Evolutionary conservation across 2,888 invertebrate species (phyloP), one percentile per base, ranked within the genome.

Genomic region (Malacosoma neustria): DNA sequence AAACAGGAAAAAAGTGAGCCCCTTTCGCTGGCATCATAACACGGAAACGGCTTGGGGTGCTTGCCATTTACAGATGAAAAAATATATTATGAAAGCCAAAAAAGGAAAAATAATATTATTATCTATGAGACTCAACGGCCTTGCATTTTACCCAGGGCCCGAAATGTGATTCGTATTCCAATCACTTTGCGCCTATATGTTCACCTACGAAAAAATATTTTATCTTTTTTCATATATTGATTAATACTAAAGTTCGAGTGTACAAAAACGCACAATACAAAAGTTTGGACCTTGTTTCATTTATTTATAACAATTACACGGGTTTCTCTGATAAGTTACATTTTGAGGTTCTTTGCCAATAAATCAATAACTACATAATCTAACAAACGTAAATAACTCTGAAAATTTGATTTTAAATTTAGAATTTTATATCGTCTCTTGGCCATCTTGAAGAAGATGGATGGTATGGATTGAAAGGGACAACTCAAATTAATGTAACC

Each of bases 1-100:
- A 31, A 32, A 36, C 29, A 32, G 22, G 36, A 36, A 32, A 22
- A 36, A 36, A n/a, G n/a, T n/a, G n/a, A 22, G 22, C 22, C 9
- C 22, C 22, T 7, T 22, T 22, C 22, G 2, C 22, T 22, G 22
- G 9, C 6, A 22, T 22, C 22, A 22, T 22, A 22, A 22, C 22
- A 22, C 22, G 6, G 5, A 22, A 4, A 22, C 22, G 5, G 22
- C 22, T 9, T 7, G 22, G 15, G 22, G 22, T 37, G 32, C 13
- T 13, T 37, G 22, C 32, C 29, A 32, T 33, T 37, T 11, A 29
- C 11, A 29, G 29, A 29, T 11, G 34, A 34, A 34, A 29, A 29
- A 7, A 31, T n/a, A 34, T 34, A 29, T 22, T 22, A 22, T 34
- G 29, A 29, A 2, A 13, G 34, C 12, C 11, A 29, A 11, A 22